These are phyloP conservation scores for Pelvicachromis taeniatus DNA, from an alignment of 2,113 vertebrate genomes.

Conservation along the genomic window DNA sequence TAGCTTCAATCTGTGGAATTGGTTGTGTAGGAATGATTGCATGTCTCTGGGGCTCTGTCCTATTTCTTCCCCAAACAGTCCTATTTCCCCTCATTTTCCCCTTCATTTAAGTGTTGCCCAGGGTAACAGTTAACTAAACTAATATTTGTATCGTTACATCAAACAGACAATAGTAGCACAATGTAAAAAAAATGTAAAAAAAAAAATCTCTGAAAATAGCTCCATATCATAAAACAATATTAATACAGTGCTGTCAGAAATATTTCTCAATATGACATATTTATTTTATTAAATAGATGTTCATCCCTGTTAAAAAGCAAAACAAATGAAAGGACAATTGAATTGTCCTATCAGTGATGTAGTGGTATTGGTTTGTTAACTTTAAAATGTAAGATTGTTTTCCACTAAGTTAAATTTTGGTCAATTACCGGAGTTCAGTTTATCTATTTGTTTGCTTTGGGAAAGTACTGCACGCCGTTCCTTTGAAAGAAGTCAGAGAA, in stretches of 20 bases:
- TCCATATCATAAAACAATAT: background rate
- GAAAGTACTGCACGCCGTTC: background rate
- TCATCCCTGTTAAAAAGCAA: background rate
- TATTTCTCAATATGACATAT: background rate
- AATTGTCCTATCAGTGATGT: background rate
- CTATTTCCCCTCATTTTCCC: background rate
- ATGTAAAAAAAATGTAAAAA: background rate
- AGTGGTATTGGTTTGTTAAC: background rate
- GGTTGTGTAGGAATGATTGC: background rate
- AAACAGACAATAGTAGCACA: background rate
- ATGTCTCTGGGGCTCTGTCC: background rate
- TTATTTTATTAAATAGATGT: background rate
- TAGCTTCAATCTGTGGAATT: background rate
- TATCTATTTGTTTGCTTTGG: background rate
- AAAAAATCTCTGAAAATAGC: background rate
- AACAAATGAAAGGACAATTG: background rate
- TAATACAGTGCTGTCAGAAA: background rate
- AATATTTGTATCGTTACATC: background rate
- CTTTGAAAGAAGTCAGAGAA: background rate
- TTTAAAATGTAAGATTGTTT: background rate
- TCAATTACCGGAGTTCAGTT: background rate
- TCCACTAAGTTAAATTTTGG: background rate
- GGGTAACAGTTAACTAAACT: background rate
- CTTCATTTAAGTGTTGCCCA: background rate
- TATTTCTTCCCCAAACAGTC: background rate